A percentile compares a stretch with the other conserved stretches of the same genome.
Conservation (phyloP, 2,113 vertebrate genomes). For the Ornithorhynchus anatinus region DNA sequence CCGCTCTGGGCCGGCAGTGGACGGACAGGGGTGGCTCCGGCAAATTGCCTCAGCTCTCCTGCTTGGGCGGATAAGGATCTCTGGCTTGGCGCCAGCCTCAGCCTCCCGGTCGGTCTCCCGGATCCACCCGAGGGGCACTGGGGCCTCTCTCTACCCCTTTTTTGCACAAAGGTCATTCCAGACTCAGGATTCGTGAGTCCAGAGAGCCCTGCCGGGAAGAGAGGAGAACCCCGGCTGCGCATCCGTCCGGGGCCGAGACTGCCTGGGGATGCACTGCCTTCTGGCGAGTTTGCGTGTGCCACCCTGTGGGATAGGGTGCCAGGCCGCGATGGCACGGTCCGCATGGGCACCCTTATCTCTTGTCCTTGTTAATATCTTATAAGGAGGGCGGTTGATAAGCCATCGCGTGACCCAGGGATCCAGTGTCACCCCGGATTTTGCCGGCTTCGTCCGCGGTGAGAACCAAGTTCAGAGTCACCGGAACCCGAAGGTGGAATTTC, state of each 20-base stretch:
- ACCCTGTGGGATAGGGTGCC: background rate
- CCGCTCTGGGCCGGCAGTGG: too few species aligned
- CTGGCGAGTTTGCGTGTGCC: background rate
- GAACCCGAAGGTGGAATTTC: slow-evolving; percentile 60
- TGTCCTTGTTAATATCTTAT: slow-evolving; percentile 61
- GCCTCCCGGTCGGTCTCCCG: background rate
- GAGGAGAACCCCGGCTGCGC: too few species aligned
- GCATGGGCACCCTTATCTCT: slow-evolving; percentile 11
- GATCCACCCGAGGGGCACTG: slow-evolving; percentile 29
- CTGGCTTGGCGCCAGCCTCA: slow-evolving; percentile 12
- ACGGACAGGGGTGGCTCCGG: background rate
- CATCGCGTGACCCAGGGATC: slow-evolving; percentile 34
- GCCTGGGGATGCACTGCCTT: background rate
- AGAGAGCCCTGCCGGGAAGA: too few species aligned
- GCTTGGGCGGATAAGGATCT: slow-evolving; percentile 19
- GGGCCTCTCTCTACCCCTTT: background rate
- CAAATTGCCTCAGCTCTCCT: slow-evolving; percentile 6
- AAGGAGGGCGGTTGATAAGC: slow-evolving; percentile 40
- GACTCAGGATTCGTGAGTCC: too few species aligned
- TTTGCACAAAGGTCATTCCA: background rate
- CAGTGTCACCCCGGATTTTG: slow-evolving; percentile 29
- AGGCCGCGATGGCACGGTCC: slow-evolving; percentile 26
- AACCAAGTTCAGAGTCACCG: slow-evolving; percentile 29
- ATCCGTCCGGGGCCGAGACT: too few species aligned
- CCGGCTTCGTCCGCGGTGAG: slow-evolving; percentile 12